Evolutionary conservation across 1,140 invertebrate genomes (phyloP).

Genomic region (Zaprionus vittiger): DNA sequence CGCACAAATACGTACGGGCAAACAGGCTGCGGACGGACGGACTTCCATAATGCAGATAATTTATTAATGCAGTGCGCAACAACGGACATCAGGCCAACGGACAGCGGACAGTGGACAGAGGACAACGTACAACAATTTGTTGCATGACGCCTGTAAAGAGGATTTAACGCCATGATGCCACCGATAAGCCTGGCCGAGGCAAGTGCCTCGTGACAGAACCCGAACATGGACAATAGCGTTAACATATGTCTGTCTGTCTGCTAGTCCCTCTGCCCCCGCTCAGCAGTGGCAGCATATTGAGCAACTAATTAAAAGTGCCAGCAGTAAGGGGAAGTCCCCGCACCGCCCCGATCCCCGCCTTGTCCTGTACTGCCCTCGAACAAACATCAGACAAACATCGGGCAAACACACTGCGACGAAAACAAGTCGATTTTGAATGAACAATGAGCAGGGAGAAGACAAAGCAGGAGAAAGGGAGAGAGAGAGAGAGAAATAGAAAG

Average conservation of each 20-base stretch:
- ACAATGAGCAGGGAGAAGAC: slow-evolving; percentile 31
- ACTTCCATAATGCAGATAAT: slow-evolving; percentile 72
- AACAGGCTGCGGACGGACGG: slow-evolving; percentile 9
- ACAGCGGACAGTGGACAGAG: background rate
- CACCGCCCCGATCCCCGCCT: background rate
- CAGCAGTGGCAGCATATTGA: slow-evolving; percentile 59
- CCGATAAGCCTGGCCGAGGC: slow-evolving; percentile 10
- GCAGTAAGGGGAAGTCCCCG: slow-evolving; percentile 2
- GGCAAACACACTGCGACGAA: slow-evolving; percentile 41
- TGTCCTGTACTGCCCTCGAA: background rate
- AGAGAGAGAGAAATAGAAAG: background rate
- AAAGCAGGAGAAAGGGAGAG: background rate
- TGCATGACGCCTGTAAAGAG: slow-evolving; percentile 68
- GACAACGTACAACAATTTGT: slow-evolving; percentile 56
- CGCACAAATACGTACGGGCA: slow-evolving; percentile 13
- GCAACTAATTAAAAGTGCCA: slow-evolving; percentile 60
- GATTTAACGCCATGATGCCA: slow-evolving; percentile 52
- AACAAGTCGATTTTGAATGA: slow-evolving; percentile 40
- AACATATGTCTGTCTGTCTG: slow-evolving; percentile 26
- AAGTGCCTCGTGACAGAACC: slow-evolving; percentile 12
- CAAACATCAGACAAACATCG: slow-evolving; percentile 42
- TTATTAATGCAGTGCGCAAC: slow-evolving; percentile 68
- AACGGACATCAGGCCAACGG: background rate
- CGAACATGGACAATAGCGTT: slow-evolving; percentile 39
- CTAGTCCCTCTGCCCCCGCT: slow-evolving; percentile 2